Evolutionary conservation across 2,797 vertebrate genomes (phyloP).

Genomic region (Phylloscopus collybita): DNA sequence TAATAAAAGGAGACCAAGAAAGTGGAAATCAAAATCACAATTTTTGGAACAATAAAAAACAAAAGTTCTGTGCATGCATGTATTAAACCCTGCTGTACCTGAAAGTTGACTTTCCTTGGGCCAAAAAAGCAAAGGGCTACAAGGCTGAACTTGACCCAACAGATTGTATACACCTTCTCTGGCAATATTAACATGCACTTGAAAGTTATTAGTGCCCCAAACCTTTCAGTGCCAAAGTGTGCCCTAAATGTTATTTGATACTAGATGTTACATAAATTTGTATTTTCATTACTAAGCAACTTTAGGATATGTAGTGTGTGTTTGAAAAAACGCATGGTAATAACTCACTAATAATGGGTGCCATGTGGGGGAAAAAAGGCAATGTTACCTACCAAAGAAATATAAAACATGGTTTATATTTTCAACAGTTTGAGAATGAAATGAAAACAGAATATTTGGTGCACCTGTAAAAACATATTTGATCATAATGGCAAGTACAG

Average conservation of each 20-base stretch:
- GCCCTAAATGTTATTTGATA: conserved; percentile 58
- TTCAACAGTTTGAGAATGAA: conserved; percentile 83
- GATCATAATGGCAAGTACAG: conserved; percentile 85
- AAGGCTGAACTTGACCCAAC: conserved; percentile 20
- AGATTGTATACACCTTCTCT: conserved; percentile 52
- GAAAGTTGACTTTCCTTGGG: background rate
- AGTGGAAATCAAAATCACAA: conserved; percentile 26
- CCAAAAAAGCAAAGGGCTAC: background rate
- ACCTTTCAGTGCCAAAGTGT: conserved; percentile 39
- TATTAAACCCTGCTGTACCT: background rate
- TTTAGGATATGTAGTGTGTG: conserved; percentile 68
- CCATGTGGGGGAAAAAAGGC: conserved; percentile 78
- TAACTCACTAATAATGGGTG: conserved; percentile 82
- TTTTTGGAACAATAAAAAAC: conserved; percentile 26
- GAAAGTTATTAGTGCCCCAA: conserved; percentile 46
- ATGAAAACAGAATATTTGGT: conserved; percentile 85
- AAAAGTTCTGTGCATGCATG: background rate
- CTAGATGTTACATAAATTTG: conserved; percentile 72
- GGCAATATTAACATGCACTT: conserved; percentile 46
- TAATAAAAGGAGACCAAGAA: background rate
- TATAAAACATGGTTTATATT: conserved; percentile 83
- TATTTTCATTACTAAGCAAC: conserved; percentile 82
- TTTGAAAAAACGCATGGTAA: conserved; percentile 71
- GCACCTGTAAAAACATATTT: conserved; percentile 92
- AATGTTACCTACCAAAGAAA: conserved; percentile 75